Percentiles rank a stretch among this genome's conserved stretches.
Conservation (phyloP, 2,797 vertebrate species). For the Rhinatrema bivittatum region DNA sequence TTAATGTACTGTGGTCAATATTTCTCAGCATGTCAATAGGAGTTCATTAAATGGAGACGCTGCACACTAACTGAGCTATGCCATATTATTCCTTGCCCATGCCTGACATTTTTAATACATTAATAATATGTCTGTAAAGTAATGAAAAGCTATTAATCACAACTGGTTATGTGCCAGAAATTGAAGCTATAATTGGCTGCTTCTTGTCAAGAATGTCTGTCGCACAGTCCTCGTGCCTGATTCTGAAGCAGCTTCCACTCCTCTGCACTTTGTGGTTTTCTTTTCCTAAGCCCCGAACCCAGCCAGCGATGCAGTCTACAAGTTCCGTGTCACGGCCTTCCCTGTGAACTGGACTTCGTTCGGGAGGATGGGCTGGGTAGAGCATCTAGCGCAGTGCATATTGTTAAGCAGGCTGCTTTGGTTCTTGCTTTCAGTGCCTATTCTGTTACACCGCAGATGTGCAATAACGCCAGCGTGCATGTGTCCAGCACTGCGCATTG, state of each 20-base stretch:
- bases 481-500: slow-evolving; percentile 4
- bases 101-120: slow-evolving; percentile 70
- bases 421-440: neutral
- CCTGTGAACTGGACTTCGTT: slow-evolving; percentile 53
- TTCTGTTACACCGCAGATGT: neutral
- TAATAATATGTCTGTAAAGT: slow-evolving; percentile 78
- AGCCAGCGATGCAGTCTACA: slow-evolving; percentile 48
- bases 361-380: slow-evolving; percentile 45
- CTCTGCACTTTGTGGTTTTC: too few species aligned
- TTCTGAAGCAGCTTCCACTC: slow-evolving; percentile 44
- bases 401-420: slow-evolving; percentile 8
- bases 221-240: slow-evolving; percentile 53
- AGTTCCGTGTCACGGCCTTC: slow-evolving; percentile 50
- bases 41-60: slow-evolving; percentile 70
- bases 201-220: slow-evolving; percentile 70
- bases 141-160: slow-evolving; percentile 79
- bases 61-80: slow-evolving; percentile 41
- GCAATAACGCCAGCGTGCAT: neutral
- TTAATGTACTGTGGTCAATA: slow-evolving; percentile 59
- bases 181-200: slow-evolving; percentile 78
- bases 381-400: slow-evolving; percentile 13
- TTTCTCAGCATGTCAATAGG: slow-evolving; percentile 54
- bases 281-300: slow-evolving; percentile 49
- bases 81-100: slow-evolving; percentile 51
- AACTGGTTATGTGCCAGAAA: slow-evolving; percentile 68